Base-by-base conservation (phyloP, 2,113 vertebrate genomes). In the Progne subis region DNA sequence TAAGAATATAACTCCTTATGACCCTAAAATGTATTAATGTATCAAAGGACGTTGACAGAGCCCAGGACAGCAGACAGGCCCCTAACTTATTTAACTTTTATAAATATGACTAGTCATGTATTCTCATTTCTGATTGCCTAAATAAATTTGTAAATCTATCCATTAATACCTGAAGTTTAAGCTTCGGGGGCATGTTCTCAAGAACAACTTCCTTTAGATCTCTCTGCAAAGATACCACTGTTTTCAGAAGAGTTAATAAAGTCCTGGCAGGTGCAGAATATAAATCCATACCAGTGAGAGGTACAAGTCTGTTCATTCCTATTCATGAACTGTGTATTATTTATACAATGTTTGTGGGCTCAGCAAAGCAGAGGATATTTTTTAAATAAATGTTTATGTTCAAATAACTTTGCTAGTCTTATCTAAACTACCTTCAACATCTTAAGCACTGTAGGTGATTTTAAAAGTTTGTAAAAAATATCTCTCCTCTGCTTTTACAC, bases 241-340 rank as follows among this genome's bases (percentile, higher is more conserved):
- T 68, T 95, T 92, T 88, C 86, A 88, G 83, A 81, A 91, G 55
- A 86, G 32, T 88, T 86, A 94, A 75, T 88, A 64, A 96, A 95
- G 95, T 71, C 72, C 90, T 91, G 55, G 82, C 85, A 88, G 74
- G 77, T 94, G 65, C 82, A 87, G 90, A 93, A 96, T 97, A 96
- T 74, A 95, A 92, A 91, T 95, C 55, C 87, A 16, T 77, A 71
- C n/a, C 5, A 9, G 70, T 74, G 63, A 95, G 77, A 56, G 72
- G 70, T 75, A 86, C 53, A 71, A 88, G 64, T 47, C 77, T 84
- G 34, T 92, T 97, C 71, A 95, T 94, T 96, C 81, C 70, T 96
- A 68, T 92, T 95, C 93, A 96, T 96, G 94, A 97, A 86, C 67
- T 85, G 95, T 94, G 77, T 96, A 95, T 96, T 94, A 97, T 97